Conservation (phyloP, 37 sponge, comb jelly and placozoan species). For the Oscarella lobularis region DNA sequence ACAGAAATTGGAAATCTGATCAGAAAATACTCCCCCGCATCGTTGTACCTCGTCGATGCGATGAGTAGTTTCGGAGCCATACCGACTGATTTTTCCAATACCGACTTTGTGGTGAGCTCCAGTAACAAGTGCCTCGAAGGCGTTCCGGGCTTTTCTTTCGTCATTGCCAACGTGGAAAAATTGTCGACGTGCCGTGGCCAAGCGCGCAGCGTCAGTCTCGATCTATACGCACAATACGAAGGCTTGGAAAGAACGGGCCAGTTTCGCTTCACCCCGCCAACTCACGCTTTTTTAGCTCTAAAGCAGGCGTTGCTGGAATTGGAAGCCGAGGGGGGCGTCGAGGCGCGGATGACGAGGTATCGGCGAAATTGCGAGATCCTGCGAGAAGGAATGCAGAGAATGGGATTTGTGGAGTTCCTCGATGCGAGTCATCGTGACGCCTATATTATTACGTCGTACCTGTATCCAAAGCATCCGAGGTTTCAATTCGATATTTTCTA, state of each 20-base stretch:
- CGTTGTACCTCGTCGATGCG: conserved; percentile 8
- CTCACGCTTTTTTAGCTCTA: conserved; percentile 11
- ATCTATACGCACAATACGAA: neutral
- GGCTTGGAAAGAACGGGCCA: conserved; percentile 9
- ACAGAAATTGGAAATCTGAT: conserved; percentile 1
- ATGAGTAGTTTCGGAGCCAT: conserved; percentile 17
- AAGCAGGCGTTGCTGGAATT: conserved; percentile 10
- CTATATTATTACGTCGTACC: conserved; percentile 11
- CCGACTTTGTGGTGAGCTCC: conserved; percentile 11
- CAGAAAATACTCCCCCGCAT: neutral
- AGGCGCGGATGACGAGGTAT: conserved; percentile 1
- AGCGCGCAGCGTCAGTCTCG: conserved; percentile 2
- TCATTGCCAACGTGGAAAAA: neutral
- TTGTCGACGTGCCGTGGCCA: neutral
- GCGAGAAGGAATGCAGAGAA: neutral
- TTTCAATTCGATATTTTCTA: conserved; percentile 9
- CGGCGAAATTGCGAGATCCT: neutral
- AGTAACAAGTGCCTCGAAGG: conserved; percentile 15
- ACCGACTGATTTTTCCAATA: neutral
- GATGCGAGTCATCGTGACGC: neutral
- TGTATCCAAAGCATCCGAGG: conserved; percentile 4
- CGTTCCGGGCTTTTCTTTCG: conserved; percentile 13
- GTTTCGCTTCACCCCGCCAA: conserved; percentile 21
- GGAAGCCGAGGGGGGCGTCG: conserved; percentile 3
- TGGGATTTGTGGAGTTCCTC: conserved; percentile 1